These are phyloP conservation scores for Pemphigus obesinymphae DNA, from an alignment of 1,140 invertebrate species.

Conservation along the genomic window DNA sequence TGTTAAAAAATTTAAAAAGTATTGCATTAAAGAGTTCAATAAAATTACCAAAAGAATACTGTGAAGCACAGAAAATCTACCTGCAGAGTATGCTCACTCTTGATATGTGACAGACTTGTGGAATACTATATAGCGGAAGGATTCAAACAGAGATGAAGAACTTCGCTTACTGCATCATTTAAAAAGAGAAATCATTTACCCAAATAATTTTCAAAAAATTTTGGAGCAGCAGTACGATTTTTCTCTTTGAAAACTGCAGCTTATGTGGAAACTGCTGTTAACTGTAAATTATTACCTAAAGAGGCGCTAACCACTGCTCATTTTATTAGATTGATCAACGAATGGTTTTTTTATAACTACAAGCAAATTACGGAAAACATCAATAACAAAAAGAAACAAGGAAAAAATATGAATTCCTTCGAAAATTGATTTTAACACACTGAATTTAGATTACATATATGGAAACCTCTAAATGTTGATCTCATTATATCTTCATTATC, in stretches of 20 bases:
- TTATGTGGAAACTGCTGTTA: slow-evolving; percentile 1
- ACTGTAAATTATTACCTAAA: slow-evolving; percentile 2
- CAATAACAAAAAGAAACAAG: slow-evolving; percentile 19
- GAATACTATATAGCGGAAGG: neutral
- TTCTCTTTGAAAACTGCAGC: slow-evolving; percentile 29
- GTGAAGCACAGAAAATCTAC: neutral
- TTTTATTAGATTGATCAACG: slow-evolving; percentile 17
- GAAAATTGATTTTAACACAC: neutral
- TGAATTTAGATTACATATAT: neutral
- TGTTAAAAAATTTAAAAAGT: slow-evolving; percentile 24
- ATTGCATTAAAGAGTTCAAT: neutral
- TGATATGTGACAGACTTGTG: neutral
- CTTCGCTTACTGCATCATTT: neutral
- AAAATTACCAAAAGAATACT: neutral
- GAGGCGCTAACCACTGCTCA: slow-evolving; percentile 21
- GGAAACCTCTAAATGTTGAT: neutral
- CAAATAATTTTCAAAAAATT: slow-evolving; percentile 30
- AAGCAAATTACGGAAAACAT: slow-evolving; percentile 11
- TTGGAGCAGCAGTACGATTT: slow-evolving; percentile 9
- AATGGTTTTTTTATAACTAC: neutral
- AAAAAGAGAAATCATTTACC: neutral
- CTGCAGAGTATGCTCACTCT: neutral
- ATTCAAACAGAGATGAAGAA: neutral
- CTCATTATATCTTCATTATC: neutral
- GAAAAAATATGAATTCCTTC: slow-evolving; percentile 18